Evolutionary conservation across 23 tunicate genomes (phyloP).

Genomic region (Ascidia mentula): DNA sequence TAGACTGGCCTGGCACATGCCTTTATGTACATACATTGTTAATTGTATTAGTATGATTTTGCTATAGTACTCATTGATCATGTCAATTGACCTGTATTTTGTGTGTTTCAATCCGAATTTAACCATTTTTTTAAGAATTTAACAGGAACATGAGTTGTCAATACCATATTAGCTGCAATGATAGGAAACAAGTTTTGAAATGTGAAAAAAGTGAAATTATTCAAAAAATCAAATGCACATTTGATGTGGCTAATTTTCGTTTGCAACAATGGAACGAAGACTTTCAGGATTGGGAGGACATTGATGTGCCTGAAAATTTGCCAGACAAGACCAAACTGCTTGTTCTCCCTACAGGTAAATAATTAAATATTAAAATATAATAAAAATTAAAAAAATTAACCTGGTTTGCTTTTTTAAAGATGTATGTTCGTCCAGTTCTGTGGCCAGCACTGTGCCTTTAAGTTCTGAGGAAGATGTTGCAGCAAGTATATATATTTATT

Average conservation of each 20-base stretch:
- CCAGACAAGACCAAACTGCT: slow-evolving; percentile 12
- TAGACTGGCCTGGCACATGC: no score
- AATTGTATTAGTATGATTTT: slow-evolving; percentile 4
- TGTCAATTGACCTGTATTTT: slow-evolving; percentile 4
- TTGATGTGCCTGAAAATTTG: slow-evolving; percentile 6
- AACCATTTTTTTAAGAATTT: background rate
- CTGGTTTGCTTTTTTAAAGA: background rate
- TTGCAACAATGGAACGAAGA: slow-evolving; percentile 8
- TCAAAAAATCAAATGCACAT: slow-evolving; percentile 8
- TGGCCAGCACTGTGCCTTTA: slow-evolving; percentile 1
- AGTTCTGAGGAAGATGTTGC: slow-evolving; percentile 14
- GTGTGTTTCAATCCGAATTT: background rate
- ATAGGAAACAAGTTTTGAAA: background rate
- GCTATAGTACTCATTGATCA: background rate
- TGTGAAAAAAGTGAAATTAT: background rate
- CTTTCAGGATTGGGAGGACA: slow-evolving; percentile 15
- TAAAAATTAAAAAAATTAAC: no score
- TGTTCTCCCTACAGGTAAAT: background rate
- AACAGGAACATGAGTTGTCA: slow-evolving; percentile 1
- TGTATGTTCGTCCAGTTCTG: slow-evolving; percentile 5
- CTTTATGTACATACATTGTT: slow-evolving; percentile 12
- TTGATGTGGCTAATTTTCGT: background rate
- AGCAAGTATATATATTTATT: background rate
- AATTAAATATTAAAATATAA: no score
- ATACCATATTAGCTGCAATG: slow-evolving; percentile 2